Evolutionary conservation across 2,888 invertebrate species (phyloP), one percentile per base, ranked within the genome.

Genomic region (Nasonovia ribisnigri): DNA sequence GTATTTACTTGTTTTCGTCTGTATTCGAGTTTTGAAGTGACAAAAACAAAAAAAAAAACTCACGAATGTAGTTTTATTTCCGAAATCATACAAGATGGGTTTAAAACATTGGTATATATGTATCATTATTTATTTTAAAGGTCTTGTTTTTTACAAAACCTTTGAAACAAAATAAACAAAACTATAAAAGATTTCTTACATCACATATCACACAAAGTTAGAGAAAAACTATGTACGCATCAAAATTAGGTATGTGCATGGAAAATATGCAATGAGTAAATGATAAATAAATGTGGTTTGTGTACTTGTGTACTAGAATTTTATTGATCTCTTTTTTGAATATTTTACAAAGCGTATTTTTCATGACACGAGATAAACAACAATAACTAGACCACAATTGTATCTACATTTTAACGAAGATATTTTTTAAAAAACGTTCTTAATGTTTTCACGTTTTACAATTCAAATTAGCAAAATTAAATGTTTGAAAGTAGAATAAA

Each of bases 151-250:
- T n/a, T 4, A 4, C 6, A n/a, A n/a, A 1, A 48, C n/a, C 24
- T n/a, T 88, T 88, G 51, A 88, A 51, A 26, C 24, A 88, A 88
- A 88, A 88, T 36, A 88, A 88, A 88, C 36, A 88, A 24, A 42
- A 51, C 36, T 51, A 88, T 26, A 36, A 88, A 88, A 48, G 36
- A 51, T 88, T 48, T 48, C 10, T n/a, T 88, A 4, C 26, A 51
- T 42, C 24, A 88, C 36, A 51, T 88, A 88, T 11, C 5, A 36
- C 26, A 36, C 36, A 54, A 20, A 24, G 24, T 36, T 36, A 24
- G 26, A 29, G n/a, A 20, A 20, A 48, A 51, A 87, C 48, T 0
- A 0, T 54, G n/a, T 24, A 51, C 88, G 36, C 20, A 77, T 77
- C 2, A 8, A 67, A 0, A n/a, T 67, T n/a, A 87, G 48, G 24